phyloP scores from a whole-genome alignment of 2,113 vertebrate genomes.

The Arothron firmamentum region DNA sequence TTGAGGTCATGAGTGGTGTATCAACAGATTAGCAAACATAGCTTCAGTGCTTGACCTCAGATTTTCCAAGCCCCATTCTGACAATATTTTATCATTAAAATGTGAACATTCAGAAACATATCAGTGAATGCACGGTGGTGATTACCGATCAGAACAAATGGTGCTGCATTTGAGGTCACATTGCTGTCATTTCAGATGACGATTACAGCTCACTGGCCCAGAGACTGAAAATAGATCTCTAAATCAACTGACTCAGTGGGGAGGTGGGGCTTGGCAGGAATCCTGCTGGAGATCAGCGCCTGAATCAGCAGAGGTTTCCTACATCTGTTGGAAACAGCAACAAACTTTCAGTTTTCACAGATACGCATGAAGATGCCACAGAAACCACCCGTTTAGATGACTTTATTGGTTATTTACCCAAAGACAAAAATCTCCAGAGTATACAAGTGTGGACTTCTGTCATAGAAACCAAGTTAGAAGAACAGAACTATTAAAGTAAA shows the following conservation, averaged over 20 bases:
- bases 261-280: slow-evolving; percentile 3
- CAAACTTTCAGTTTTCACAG: neutral
- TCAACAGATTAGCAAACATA: neutral
- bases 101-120: too few relatives aligned
- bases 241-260: slow-evolving; percentile 28
- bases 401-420: neutral
- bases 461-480: slow-evolving; percentile 29
- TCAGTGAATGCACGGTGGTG: too few relatives aligned
- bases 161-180: neutral
- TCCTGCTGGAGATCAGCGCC: slow-evolving; percentile 29
- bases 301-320: slow-evolving; percentile 21
- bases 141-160: too few relatives aligned
- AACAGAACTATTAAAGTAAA: slow-evolving; percentile 56
- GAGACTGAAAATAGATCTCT: slow-evolving; percentile 35
- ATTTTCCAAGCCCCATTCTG: neutral
- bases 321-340: neutral
- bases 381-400: neutral
- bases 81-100: too few relatives aligned
- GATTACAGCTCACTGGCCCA: slow-evolving; percentile 2
- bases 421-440: slow-evolving; percentile 37
- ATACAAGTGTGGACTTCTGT: slow-evolving; percentile 59
- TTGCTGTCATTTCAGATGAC: neutral
- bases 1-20: slow-evolving; percentile 48
- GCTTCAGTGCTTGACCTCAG: slow-evolving; percentile 10
- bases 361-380: neutral